These are phyloP conservation scores for Coreoperca whiteheadi DNA, from an alignment of 2,113 vertebrate genomes.

Conservation along the genomic window DNA sequence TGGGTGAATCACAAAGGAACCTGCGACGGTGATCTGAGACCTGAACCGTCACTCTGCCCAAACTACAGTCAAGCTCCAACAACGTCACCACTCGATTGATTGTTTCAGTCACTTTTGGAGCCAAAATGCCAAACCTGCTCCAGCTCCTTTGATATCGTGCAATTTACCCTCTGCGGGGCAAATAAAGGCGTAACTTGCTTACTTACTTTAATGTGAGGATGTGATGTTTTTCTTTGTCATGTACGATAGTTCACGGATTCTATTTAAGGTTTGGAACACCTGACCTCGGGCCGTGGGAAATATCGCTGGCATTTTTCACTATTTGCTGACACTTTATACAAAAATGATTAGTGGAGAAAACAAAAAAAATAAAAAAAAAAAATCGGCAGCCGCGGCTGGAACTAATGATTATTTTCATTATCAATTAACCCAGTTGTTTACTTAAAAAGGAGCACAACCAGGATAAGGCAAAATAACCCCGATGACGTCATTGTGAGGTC, in stretches of 20 bases:
- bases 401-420: neutral
- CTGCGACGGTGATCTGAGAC: neutral
- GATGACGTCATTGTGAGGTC: neutral
- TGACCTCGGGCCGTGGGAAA: neutral
- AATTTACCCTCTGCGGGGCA: too few species aligned
- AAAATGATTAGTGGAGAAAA: neutral
- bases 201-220: too few species aligned
- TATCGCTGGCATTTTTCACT: neutral
- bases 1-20: too few species aligned
- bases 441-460: neutral
- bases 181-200: too few species aligned
- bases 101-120: too few species aligned
- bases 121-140: too few species aligned
- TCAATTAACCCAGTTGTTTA: neutral
- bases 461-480: neutral
- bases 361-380: too few species aligned
- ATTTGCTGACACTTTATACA: neutral
- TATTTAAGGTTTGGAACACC: too few species aligned
- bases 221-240: neutral
- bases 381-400: neutral
- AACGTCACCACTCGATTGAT: too few species aligned
- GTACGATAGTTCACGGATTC: too few species aligned
- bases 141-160: too few species aligned
- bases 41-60: neutral
- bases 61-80: too few species aligned